Conservation (phyloP, 2,113 vertebrate species). For the Tringa solitaria region DNA sequence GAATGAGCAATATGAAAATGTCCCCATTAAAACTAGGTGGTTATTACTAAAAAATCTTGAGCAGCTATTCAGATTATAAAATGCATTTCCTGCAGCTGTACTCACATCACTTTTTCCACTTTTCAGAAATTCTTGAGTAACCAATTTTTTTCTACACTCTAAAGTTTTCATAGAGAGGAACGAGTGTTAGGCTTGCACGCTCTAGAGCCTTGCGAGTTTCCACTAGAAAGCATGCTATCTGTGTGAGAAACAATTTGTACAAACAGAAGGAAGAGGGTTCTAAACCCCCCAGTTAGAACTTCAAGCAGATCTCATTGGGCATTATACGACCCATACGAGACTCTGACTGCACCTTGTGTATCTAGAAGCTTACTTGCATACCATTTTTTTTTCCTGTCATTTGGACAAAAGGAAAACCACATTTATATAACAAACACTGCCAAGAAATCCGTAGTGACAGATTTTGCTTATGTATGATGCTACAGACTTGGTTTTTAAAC, state of each 20-base stretch:
- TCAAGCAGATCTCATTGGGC: not conserved
- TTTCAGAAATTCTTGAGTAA: slow-evolving; percentile 32
- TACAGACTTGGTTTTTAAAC: not conserved
- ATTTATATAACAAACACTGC: not conserved
- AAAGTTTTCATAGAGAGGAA: not conserved
- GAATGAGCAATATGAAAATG: slow-evolving; percentile 50
- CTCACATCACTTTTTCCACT: slow-evolving; percentile 40
- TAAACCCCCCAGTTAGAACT: not conserved
- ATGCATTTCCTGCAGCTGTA: slow-evolving; percentile 61
- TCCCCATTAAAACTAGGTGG: slow-evolving; percentile 52
- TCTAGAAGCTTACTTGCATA: not conserved
- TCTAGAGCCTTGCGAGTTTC: not conserved
- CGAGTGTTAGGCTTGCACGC: not conserved
- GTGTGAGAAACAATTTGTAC: not conserved
- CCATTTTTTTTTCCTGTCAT: not conserved
- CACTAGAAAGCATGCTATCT: not conserved
- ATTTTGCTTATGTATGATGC: not conserved
- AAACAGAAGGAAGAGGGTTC: not conserved
- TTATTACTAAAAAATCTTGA: slow-evolving; percentile 46
- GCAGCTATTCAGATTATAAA: slow-evolving; percentile 54
- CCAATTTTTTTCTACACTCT: not conserved
- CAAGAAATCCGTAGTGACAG: not conserved
- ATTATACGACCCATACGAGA: not conserved
- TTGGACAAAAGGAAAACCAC: not conserved
- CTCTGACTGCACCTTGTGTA: not conserved